Conservation (phyloP, 2,113 vertebrate species). For the Xiphophorus couchianus region DNA sequence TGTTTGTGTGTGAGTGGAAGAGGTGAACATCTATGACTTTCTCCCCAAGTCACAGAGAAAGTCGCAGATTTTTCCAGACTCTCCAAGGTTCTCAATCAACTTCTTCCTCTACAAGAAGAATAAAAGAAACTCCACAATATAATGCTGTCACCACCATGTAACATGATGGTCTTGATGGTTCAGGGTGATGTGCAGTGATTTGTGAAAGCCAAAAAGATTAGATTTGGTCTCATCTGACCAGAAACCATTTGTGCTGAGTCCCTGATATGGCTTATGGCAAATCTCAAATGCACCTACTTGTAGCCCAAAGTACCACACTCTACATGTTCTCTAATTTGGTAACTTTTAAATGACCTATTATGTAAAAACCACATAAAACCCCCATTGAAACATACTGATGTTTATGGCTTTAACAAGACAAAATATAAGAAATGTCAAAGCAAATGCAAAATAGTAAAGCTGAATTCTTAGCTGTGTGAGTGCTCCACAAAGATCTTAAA, state of each 20-base stretch:
- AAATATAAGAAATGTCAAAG: conserved; percentile 9
- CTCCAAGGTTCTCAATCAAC: no score
- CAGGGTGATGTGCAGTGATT: no score
- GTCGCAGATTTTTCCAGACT: no score
- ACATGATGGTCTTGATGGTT: no score
- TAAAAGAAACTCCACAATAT: no score
- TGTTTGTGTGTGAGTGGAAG: no score
- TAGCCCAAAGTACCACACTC: background rate
- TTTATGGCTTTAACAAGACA: background rate
- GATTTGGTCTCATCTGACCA: background rate
- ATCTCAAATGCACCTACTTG: background rate
- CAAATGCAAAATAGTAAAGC: conserved; percentile 36
- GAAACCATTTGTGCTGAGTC: background rate
- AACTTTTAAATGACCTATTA: background rate
- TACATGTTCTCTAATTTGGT: background rate
- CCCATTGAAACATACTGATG: background rate
- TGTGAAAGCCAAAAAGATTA: background rate
- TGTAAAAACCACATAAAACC: background rate
- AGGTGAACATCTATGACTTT: no score
- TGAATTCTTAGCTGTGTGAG: conserved; percentile 10
- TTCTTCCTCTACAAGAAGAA: no score
- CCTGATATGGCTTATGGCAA: background rate
- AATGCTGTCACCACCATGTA: no score
- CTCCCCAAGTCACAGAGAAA: no score
- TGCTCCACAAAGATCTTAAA: conserved; percentile 4